Evolutionary conservation across 2,888 invertebrate species (phyloP).

Genomic region (Folsomia candida): DNA sequence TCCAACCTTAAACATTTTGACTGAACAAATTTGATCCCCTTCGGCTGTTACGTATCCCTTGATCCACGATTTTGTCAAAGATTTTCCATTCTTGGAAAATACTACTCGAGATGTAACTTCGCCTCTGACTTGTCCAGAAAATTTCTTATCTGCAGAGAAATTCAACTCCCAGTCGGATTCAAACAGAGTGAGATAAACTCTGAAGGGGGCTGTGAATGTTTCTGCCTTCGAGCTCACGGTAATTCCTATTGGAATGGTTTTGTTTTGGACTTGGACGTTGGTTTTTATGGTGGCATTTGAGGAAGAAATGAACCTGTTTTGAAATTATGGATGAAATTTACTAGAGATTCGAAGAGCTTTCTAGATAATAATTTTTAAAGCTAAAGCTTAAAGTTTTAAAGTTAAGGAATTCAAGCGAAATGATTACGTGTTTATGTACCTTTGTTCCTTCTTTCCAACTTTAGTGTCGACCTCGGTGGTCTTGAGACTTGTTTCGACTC

Average conservation of each 20-base stretch:
- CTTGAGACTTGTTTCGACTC: not conserved
- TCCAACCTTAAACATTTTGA: not conserved
- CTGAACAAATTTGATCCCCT: not conserved
- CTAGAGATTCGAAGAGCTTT: not conserved
- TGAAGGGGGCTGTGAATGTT: not conserved
- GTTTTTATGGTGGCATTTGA: not conserved
- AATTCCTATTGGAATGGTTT: not conserved
- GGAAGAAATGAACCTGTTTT: not conserved
- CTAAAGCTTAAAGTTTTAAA: not conserved
- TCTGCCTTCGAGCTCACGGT: not conserved
- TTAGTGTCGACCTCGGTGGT: not conserved
- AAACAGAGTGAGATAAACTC: conserved; percentile 8
- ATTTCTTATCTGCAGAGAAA: not conserved
- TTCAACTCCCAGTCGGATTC: not conserved
- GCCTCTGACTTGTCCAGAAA: not conserved
- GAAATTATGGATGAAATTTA: too few species aligned
- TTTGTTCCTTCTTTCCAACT: not conserved
- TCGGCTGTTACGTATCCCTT: not conserved
- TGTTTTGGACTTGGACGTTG: not conserved
- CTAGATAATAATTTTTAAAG: not conserved
- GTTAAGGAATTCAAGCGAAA: not conserved
- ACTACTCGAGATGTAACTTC: conserved; percentile 11
- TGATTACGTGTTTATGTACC: not conserved
- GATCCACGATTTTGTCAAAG: not conserved
- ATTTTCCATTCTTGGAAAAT: conserved; percentile 2